phyloP scores from a whole-genome alignment of 1,140 invertebrate species.

The Pomacea maculata region DNA sequence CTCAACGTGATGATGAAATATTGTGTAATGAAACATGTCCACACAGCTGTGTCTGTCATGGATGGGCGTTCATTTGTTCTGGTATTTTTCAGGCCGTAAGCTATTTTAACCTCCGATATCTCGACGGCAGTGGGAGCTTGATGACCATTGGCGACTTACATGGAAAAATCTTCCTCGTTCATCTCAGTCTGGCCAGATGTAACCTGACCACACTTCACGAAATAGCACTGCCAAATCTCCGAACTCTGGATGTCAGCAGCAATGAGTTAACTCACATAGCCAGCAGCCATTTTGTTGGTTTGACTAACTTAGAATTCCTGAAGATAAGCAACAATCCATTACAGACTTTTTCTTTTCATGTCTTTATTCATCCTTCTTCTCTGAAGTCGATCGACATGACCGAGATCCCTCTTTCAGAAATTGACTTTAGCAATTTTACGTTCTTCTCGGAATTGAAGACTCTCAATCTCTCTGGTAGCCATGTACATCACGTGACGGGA shows the following conservation, averaged over 20 bases:
- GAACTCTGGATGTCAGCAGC: constrained; percentile 2
- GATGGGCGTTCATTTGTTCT: constrained; percentile 12
- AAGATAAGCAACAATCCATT: no score
- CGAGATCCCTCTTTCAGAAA: no score
- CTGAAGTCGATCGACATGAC: no score
- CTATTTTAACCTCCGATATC: neutral
- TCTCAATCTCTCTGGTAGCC: no score
- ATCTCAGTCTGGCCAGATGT: neutral
- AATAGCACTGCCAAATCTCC: neutral
- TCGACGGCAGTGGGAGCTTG: neutral
- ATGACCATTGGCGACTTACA: neutral
- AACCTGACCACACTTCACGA: neutral
- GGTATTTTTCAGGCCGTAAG: neutral
- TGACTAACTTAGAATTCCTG: no score
- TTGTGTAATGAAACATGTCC: constrained; percentile 21
- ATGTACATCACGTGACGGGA: no score
- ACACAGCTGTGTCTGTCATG: constrained; percentile 11
- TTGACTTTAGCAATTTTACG: no score
- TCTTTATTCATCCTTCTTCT: no score
- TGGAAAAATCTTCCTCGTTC: neutral
- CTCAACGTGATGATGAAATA: constrained; percentile 23
- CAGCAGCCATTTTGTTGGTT: no score
- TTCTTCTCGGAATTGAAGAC: no score
- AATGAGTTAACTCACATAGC: neutral
- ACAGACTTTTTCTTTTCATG: no score